Evolutionary conservation across 2,797 vertebrate species (phyloP).

Genomic region (Buceros bicornis): DNA sequence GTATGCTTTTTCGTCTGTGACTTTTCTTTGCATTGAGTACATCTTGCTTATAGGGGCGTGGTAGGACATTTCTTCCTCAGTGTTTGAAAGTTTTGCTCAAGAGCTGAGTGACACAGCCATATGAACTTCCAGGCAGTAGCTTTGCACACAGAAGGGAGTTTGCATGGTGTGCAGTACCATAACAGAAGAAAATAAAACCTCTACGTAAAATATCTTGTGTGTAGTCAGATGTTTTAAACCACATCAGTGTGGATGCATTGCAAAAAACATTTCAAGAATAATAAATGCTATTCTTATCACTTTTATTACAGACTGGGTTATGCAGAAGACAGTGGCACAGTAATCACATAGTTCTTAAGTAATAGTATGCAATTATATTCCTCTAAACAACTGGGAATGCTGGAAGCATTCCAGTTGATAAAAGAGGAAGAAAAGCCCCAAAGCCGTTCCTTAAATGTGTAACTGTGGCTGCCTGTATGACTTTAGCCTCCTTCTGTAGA

Average conservation of each 20-base stretch:
- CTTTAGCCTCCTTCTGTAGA: background rate
- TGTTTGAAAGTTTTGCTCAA: background rate
- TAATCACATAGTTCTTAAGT: conserved; percentile 58
- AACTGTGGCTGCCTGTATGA: background rate
- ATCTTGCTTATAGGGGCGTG: background rate
- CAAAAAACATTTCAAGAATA: conserved; percentile 3
- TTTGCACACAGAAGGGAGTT: background rate
- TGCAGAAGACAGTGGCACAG: conserved; percentile 26
- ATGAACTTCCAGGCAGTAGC: background rate
- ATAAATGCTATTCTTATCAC: conserved; percentile 50
- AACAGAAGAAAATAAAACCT: background rate
- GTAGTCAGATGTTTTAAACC: background rate
- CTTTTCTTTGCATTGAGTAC: background rate
- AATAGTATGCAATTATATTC: conserved; percentile 37
- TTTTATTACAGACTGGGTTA: conserved; percentile 51
- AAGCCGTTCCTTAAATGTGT: background rate
- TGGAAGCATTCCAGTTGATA: conserved; percentile 38
- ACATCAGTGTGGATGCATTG: conserved; percentile 5
- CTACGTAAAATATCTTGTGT: background rate
- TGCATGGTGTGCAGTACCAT: background rate
- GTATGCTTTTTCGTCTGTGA: background rate
- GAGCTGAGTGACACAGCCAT: background rate
- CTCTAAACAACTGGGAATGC: conserved; percentile 45
- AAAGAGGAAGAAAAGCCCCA: conserved; percentile 19
- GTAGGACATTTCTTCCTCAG: background rate